A percentile compares a stretch with the other conserved stretches of the same genome.
Evolutionary conservation across 2,113 vertebrate species (phyloP).

Genomic region (Aythya baeri): DNA sequence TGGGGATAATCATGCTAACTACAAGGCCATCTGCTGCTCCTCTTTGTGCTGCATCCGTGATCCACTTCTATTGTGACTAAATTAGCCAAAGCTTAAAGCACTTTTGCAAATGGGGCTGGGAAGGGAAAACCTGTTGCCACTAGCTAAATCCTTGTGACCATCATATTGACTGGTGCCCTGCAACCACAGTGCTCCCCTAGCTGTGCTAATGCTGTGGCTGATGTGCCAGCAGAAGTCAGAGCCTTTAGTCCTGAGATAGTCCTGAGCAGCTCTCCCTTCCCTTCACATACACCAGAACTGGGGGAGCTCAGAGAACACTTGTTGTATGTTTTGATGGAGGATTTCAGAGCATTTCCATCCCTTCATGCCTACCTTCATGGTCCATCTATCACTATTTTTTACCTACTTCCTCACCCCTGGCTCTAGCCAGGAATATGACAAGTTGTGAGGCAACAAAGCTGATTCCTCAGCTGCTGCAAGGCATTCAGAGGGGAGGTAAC

Average conservation of each 20-base stretch:
- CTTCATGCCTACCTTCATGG: not conserved
- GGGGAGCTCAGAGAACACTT: accelerated
- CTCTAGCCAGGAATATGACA: accelerated
- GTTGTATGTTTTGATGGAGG: no score
- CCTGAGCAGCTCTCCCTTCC: not conserved
- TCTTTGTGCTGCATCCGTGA: not conserved
- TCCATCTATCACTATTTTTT: not conserved
- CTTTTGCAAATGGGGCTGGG: not conserved
- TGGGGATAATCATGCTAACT: not conserved
- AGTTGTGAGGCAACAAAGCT: not conserved
- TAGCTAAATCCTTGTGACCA: not conserved
- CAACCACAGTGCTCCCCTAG: no score
- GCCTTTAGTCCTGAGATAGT: not conserved
- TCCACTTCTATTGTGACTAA: not conserved
- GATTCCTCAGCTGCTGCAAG: not conserved
- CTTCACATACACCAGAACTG: no score
- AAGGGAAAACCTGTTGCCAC: not conserved
- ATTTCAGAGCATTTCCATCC: not conserved
- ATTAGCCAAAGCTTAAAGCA: not conserved
- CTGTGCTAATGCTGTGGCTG: no score
- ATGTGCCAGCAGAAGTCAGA: not conserved
- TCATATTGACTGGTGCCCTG: not conserved
- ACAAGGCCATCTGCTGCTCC: not conserved
- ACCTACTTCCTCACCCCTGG: not conserved
- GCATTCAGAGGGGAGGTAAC: not conserved